A percentile compares a stretch with the other conserved stretches of the same genome.
phyloP scores from a whole-genome alignment of 2,888 invertebrate species.

The Diogma glabrata region DNA sequence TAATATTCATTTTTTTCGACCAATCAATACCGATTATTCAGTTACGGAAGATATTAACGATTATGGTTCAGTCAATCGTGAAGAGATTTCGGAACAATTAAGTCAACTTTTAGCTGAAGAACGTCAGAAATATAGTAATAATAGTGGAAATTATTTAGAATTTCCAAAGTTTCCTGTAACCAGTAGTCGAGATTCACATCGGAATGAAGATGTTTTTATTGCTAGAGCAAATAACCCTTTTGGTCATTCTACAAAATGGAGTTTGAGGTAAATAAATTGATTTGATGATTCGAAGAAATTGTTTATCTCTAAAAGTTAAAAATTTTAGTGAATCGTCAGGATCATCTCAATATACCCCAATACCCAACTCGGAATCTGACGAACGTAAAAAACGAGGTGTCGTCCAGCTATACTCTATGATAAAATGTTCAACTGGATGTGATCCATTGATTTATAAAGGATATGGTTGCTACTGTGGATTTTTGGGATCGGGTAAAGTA shows the following conservation, averaged over 20 bases:
- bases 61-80: too few relatives aligned
- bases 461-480: slow-evolving; percentile 85
- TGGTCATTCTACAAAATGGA: slow-evolving; percentile 34
- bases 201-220: slow-evolving; percentile 27
- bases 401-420: slow-evolving; percentile 72
- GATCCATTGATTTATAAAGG: slow-evolving; percentile 74
- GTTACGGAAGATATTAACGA: too few relatives aligned
- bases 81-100: neutral
- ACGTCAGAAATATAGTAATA: neutral
- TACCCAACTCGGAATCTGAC: slow-evolving; percentile 28
- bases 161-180: slow-evolving; percentile 19
- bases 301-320: neutral
- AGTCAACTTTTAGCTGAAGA: neutral
- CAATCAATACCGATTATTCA: too few relatives aligned
- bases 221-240: slow-evolving; percentile 34
- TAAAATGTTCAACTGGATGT: slow-evolving; percentile 74
- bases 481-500: slow-evolving; percentile 65
- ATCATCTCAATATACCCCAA: slow-evolving; percentile 21
- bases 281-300: neutral
- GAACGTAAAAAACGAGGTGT: slow-evolving; percentile 60
- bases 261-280: slow-evolving; percentile 21
- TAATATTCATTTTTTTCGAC: too few relatives aligned
- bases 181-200: slow-evolving; percentile 15
- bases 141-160: neutral
- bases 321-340: neutral